phyloP scores from a whole-genome alignment of 2,888 invertebrate species.

The Phortica magna region DNA sequence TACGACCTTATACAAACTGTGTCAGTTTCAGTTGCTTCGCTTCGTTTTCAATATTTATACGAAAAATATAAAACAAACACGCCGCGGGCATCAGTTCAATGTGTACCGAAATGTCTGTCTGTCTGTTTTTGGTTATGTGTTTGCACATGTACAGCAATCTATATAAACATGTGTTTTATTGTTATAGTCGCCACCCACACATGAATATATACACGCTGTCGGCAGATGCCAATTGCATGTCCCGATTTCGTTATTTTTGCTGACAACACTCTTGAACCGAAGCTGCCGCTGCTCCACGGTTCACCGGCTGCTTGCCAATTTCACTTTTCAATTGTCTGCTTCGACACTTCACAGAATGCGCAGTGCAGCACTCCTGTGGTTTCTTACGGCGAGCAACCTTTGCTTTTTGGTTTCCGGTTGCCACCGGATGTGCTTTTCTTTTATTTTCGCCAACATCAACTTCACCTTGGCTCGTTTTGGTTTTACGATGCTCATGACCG shows the following conservation, averaged over 20 bases:
- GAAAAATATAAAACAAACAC: slow-evolving; percentile 9
- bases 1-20: not conserved
- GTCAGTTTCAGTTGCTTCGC: not conserved
- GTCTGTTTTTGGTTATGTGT: not conserved
- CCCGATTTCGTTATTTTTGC: slow-evolving; percentile 6
- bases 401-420: slow-evolving; percentile 14
- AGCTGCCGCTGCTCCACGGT: not conserved
- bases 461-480: too few relatives aligned
- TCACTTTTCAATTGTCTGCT: slow-evolving; percentile 6
- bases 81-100: not conserved
- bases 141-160: not conserved
- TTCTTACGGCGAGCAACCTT: not conserved
- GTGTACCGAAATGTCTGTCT: not conserved
- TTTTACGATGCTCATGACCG: too few relatives aligned
- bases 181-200: not conserved
- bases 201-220: not conserved
- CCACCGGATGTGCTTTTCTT: slow-evolving; percentile 9
- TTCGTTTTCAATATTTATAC: slow-evolving; percentile 16
- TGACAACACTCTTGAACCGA: too few relatives aligned
- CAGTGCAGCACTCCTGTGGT: too few relatives aligned
- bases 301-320: not conserved
- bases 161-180: slow-evolving; percentile 8
- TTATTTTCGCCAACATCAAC: slow-evolving; percentile 11
- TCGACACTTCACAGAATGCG: not conserved
- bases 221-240: slow-evolving; percentile 1